phyloP scores from a whole-genome alignment of 2,888 invertebrate genomes.

The Julus scanicus region DNA sequence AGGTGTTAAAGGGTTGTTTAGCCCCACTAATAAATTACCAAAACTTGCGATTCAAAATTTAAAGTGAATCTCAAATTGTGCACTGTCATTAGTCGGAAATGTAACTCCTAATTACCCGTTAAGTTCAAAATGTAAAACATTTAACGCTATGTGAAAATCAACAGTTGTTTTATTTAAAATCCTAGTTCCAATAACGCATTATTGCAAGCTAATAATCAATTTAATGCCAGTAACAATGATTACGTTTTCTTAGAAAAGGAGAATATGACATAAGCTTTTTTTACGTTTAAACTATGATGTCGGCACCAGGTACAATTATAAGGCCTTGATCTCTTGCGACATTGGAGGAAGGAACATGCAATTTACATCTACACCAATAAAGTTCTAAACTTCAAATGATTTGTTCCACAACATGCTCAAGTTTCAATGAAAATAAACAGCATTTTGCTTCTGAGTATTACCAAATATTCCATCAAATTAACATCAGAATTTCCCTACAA shows the following conservation, averaged over 20 bases:
- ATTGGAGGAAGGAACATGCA: too few relatives aligned
- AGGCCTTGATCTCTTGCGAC: background rate
- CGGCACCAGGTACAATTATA: background rate
- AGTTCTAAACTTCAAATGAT: too few relatives aligned
- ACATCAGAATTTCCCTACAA: too few relatives aligned
- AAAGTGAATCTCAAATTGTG: background rate
- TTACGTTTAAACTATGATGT: background rate
- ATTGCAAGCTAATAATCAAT: background rate
- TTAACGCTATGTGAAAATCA: background rate
- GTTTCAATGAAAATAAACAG: too few relatives aligned
- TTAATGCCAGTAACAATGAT: background rate
- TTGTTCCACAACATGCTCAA: too few relatives aligned
- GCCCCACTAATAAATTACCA: background rate
- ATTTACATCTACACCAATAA: too few relatives aligned
- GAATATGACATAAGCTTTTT: background rate
- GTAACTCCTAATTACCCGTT: background rate
- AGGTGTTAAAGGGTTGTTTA: too few relatives aligned
- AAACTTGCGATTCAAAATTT: background rate
- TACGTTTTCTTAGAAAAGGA: background rate
- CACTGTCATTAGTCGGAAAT: background rate
- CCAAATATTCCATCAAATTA: too few relatives aligned
- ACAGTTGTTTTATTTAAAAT: background rate
- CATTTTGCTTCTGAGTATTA: too few relatives aligned
- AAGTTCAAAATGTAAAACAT: background rate
- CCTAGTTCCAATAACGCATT: background rate